Evolutionary conservation across 2,113 vertebrate species (phyloP).

Genomic region (Caranx ignobilis): DNA sequence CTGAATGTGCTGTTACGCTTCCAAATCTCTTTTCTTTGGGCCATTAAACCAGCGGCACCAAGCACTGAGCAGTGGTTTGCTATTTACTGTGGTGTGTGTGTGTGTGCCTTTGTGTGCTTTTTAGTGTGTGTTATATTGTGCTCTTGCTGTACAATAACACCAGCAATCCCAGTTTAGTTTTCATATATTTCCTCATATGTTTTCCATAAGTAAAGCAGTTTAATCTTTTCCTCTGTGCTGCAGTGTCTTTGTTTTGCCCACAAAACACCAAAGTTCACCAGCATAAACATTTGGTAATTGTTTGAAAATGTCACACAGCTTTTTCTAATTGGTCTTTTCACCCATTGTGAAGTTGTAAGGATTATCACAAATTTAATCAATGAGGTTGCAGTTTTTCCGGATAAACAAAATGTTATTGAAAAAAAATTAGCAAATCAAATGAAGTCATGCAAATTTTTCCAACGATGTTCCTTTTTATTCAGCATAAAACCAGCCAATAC

Average conservation of each 20-base stretch:
- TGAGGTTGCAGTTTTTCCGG: background rate
- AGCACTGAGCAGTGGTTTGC: slow-evolving; percentile 10
- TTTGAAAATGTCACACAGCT: background rate
- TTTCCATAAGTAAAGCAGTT: background rate
- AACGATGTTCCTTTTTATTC: background rate
- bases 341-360: background rate
- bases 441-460: background rate
- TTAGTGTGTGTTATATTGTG: background rate
- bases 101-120: background rate
- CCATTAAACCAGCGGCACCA: slow-evolving; percentile 32
- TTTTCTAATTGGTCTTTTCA: background rate
- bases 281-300: background rate
- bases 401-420: background rate
- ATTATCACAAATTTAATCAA: background rate
- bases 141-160: background rate
- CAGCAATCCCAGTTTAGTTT: background rate
- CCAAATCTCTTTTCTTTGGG: slow-evolving; percentile 28
- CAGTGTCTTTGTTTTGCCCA: background rate
- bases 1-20: slow-evolving; percentile 15
- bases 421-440: background rate
- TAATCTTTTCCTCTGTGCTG: no score
- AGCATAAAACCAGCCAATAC: background rate
- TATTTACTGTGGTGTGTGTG: slow-evolving; percentile 9
- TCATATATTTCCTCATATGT: background rate
- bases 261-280: background rate